These are phyloP conservation scores for Gymnocephalus cernua DNA, from an alignment of 2,113 vertebrate species.

Conservation along the genomic window DNA sequence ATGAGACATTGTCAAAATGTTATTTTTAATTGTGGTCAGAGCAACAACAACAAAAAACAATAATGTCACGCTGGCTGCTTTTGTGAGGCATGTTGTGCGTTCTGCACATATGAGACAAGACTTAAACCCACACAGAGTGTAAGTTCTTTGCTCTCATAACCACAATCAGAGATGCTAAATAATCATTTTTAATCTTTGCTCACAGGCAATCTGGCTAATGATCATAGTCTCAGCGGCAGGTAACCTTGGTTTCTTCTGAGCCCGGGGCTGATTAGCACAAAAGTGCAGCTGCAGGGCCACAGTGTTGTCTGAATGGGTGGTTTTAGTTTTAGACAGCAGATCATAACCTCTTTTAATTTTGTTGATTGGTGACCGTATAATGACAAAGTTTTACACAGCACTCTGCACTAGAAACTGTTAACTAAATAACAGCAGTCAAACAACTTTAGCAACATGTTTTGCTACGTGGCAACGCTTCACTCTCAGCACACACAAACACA, in stretches of 20 bases:
- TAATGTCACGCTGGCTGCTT: neutral
- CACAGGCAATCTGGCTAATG: conserved; percentile 68
- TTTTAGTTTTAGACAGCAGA: conserved; percentile 60
- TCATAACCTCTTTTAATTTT: conserved; percentile 58
- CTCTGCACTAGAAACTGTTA: conserved; percentile 9
- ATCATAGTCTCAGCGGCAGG: conserved; percentile 65
- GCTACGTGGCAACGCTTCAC: neutral
- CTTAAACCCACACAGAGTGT: conserved; percentile 27
- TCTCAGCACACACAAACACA: neutral
- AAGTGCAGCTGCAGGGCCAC: conserved; percentile 63
- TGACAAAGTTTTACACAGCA: conserved; percentile 4
- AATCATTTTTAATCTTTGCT: conserved; percentile 70
- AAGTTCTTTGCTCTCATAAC: conserved; percentile 52
- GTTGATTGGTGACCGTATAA: conserved; percentile 48
- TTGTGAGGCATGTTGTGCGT: neutral
- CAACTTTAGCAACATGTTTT: neutral
- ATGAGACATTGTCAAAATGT: neutral
- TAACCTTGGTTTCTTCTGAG: conserved; percentile 71
- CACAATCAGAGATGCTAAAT: conserved; percentile 67
- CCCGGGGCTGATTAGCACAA: conserved; percentile 68
- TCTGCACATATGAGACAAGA: neutral
- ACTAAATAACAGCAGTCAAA: neutral
- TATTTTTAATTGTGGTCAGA: neutral
- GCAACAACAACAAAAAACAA: neutral
- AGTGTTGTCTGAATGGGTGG: conserved; percentile 39